Conservation (phyloP, 2,888 invertebrate species). For the Acanthoscelides obtectus region DNA sequence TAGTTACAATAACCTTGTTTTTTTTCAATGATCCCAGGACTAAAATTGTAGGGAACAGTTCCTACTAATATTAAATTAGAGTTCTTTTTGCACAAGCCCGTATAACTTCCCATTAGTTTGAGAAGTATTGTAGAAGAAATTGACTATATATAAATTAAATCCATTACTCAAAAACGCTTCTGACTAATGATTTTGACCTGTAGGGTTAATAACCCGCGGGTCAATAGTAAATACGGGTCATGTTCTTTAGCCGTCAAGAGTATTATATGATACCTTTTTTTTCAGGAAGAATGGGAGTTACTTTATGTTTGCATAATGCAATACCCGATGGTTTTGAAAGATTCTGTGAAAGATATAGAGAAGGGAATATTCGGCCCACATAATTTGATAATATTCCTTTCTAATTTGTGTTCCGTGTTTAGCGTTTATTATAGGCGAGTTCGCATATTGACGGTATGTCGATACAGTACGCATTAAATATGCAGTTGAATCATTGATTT, state of each 20-base stretch:
- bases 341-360: conserved; percentile 50
- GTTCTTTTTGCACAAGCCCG: no score
- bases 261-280: no score
- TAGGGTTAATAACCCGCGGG: background rate
- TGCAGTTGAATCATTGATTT: conserved; percentile 3
- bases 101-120: no score
- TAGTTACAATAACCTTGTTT: no score
- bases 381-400: conserved; percentile 60
- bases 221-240: no score
- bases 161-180: no score
- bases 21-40: no score
- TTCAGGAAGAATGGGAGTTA: conserved; percentile 75
- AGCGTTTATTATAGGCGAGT: conserved; percentile 71
- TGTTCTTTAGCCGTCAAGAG: no score
- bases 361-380: conserved; percentile 59
- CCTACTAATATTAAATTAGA: no score
- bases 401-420: conserved; percentile 59
- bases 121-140: no score
- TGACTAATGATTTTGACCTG: background rate
- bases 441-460: conserved; percentile 63
- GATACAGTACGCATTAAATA: background rate
- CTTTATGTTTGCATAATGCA: conserved; percentile 63
- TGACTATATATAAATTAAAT: no score
- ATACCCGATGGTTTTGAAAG: conserved; percentile 58
- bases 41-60: no score